Conservation (phyloP, 2,113 vertebrate genomes). For the Plecturocebus donacophilus region DNA sequence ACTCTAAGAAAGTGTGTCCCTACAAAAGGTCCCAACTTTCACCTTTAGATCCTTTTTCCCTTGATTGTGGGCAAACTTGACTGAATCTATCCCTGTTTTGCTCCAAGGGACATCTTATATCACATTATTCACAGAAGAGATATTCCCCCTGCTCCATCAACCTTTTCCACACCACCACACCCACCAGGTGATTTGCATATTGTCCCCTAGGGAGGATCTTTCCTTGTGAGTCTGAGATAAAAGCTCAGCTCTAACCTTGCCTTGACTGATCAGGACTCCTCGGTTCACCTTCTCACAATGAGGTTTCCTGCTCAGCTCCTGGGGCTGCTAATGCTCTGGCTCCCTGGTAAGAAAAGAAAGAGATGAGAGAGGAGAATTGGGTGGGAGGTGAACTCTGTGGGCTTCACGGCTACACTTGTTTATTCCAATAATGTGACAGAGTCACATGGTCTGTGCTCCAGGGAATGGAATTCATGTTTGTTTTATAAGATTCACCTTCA, state of each 20-base stretch:
- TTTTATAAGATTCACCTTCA: no score
- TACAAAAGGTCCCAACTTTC: no score
- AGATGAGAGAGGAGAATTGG: accelerated
- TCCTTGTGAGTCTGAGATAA: not conserved
- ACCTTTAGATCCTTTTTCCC: no score
- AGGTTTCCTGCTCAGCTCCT: not conserved
- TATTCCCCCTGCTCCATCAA: no score
- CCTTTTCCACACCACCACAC: not conserved
- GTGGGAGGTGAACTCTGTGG: no score
- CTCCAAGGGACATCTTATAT: no score
- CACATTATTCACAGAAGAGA: no score
- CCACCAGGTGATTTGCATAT: not conserved
- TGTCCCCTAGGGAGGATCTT: not conserved
- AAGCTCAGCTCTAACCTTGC: not conserved
- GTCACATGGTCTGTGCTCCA: accelerated
- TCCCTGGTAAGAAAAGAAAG: not conserved
- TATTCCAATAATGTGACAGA: not conserved
- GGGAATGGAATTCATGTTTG: no score
- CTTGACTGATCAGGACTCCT: not conserved
- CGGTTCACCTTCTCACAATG: not conserved
- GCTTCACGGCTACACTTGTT: accelerated
- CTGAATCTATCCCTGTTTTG: no score
- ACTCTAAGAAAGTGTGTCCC: no score
- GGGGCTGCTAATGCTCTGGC: not conserved
- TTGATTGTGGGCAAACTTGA: no score